Evolutionary conservation across 2,113 vertebrate species (phyloP).

Genomic region (Cephalopterus ornatus): DNA sequence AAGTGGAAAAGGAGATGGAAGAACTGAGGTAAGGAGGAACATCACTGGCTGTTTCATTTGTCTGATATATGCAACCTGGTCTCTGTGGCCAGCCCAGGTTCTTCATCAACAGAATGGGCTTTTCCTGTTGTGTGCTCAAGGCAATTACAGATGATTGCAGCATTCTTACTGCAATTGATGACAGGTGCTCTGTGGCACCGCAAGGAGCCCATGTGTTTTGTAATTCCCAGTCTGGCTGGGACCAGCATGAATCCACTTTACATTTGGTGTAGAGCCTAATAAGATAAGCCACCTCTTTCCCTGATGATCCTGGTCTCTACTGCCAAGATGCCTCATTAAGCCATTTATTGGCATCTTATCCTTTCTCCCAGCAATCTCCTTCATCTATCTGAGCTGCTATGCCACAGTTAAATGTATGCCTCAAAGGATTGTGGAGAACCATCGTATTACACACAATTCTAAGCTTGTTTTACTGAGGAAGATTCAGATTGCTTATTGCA

Average conservation of each 20-base stretch:
- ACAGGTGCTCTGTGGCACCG: neutral
- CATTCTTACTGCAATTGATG: neutral
- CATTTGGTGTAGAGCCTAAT: neutral
- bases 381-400: neutral
- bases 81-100: neutral
- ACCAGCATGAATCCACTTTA: neutral
- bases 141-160: neutral
- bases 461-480: neutral
- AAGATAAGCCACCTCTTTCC: neutral
- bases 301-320: neutral
- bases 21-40: neutral
- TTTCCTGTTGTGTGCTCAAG: neutral
- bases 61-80: neutral
- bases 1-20: neutral
- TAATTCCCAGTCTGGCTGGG: neutral
- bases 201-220: neutral
- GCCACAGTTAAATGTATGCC: neutral
- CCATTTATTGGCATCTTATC: neutral
- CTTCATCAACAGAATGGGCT: neutral
- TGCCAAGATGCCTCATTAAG: neutral
- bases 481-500: neutral
- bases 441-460: neutral
- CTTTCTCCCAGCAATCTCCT: neutral
- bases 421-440: neutral
- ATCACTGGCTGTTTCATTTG: neutral